Conservation (phyloP, 53 echinoderm and acorn worm genomes). For the Echinometra lucunter region DNA sequence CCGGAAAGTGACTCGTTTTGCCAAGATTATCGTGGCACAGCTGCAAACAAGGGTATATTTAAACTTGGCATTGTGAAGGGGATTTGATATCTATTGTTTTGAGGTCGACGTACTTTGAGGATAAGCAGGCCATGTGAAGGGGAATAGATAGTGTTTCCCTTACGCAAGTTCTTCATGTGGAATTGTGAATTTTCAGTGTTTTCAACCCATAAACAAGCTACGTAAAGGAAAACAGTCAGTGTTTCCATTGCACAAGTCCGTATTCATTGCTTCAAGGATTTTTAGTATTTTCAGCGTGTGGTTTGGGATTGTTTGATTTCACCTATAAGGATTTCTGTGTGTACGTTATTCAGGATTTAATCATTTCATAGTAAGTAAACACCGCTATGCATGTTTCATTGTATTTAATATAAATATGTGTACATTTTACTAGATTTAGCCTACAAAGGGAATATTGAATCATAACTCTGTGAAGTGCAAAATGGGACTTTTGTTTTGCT, state of each 20-base stretch:
- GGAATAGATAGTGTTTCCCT: not conserved
- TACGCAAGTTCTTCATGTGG: not conserved
- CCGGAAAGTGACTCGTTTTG: constrained; percentile 43
- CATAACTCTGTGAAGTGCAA: no score
- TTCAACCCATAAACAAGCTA: no score
- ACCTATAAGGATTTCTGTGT: not conserved
- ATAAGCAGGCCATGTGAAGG: not conserved
- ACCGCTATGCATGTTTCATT: not conserved
- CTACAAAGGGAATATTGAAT: no score
- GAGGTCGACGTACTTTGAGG: constrained; percentile 2
- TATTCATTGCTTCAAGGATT: no score
- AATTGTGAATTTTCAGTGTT: not conserved
- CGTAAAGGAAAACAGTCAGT: no score
- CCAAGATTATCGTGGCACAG: constrained; percentile 29
- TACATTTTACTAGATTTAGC: not conserved
- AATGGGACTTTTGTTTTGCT: no score
- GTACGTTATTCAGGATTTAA: constrained; percentile 29
- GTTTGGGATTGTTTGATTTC: not conserved
- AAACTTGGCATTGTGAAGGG: constrained; percentile 10
- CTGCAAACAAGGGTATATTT: constrained; percentile 19
- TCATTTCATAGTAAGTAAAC: constrained; percentile 6
- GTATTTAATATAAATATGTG: not conserved
- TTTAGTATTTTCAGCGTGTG: not conserved
- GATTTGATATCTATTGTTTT: constrained; percentile 1
- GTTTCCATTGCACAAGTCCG: no score